Evolutionary conservation across 2,113 vertebrate genomes (phyloP), one percentile per base, ranked within the genome.

Genomic region (Labeo rohita): DNA sequence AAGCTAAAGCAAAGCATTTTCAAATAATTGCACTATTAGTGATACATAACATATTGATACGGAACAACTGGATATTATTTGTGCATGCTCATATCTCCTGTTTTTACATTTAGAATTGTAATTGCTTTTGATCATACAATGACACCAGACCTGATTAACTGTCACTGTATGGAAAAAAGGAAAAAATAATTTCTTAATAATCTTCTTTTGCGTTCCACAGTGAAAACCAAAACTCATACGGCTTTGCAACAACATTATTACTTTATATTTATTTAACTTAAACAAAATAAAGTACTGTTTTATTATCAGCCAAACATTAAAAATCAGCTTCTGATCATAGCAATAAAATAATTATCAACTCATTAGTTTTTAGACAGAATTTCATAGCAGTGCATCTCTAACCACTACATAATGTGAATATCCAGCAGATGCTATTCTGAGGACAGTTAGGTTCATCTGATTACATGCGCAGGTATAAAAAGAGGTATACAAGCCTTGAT

Each of bases 401-500:
- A 61, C 7, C 12, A 75, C 72, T 47, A 21, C 43, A 11, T 47
- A 74, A n/a, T 23, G n/a, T 49, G 21, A 72, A 13, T 74, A 47
- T 47, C 70, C 43, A 21, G 47, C 43, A 70, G 2, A 34, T 1
- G 56, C 15, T 54, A 39, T 52, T 83, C 49, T 34, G 15, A 68
- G 65, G 50, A 23, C 34, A 72, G 81, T 43, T 36, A 56, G 34
- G 28, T 21, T 9, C 36, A 72, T 81, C 59, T 81, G 47, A 74
- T 73, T 72, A 84, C 18, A 39, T 73, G 9, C 39, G 12, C 12
- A 13, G 8, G 66, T 56, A 54, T 6, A 73, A 3, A 54, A 16
- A 68, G 45, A 59, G n/a, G 50, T 68, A 84, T 56, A 73, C 68
- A 73, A 16, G 52, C 6, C 82, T 59, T 72, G 68, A 84, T 73